Percentiles rank a stretch among this genome's conserved stretches.
Conservation (phyloP, 1,140 invertebrate species). For the Lycorma delicatula region DNA sequence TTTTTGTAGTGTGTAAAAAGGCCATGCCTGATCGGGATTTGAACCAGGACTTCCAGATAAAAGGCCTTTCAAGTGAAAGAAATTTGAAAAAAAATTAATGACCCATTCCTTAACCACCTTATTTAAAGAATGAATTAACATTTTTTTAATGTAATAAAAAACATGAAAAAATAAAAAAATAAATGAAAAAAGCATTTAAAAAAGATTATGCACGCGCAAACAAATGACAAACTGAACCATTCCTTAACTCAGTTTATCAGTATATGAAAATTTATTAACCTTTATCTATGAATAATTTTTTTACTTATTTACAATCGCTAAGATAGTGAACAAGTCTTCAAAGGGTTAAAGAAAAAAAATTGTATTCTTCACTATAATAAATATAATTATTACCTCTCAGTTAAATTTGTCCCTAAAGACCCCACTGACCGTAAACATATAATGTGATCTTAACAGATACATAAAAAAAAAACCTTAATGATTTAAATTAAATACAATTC, state of each 20-base stretch:
- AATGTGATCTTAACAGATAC: not conserved
- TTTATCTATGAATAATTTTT: conserved; percentile 1
- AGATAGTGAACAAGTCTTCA: not conserved
- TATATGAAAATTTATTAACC: conserved; percentile 4
- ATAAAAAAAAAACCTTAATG: conserved; percentile 7
- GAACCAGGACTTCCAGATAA: too few species aligned
- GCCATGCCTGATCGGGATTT: too few species aligned
- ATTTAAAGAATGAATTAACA: too few species aligned
- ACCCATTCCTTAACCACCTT: too few species aligned
- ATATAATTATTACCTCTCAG: too few species aligned
- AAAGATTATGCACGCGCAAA: too few species aligned
- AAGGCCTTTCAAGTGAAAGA: too few species aligned
- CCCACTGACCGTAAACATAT: too few species aligned
- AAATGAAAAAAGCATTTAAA: not conserved
- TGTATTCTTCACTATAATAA: too few species aligned
- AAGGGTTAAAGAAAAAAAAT: not conserved
- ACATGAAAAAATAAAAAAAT: not conserved
- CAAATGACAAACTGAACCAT: not conserved
- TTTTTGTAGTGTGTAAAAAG: too few species aligned
- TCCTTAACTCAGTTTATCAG: not conserved
- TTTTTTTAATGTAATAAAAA: not conserved
- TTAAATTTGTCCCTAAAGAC: too few species aligned
- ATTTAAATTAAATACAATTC: conserved; percentile 11
- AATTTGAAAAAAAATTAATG: too few species aligned
- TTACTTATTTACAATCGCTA: not conserved